Evolutionary conservation across 2,888 invertebrate genomes (phyloP), one percentile per base, ranked within the genome.

Genomic region (Spodoptera exigua): DNA sequence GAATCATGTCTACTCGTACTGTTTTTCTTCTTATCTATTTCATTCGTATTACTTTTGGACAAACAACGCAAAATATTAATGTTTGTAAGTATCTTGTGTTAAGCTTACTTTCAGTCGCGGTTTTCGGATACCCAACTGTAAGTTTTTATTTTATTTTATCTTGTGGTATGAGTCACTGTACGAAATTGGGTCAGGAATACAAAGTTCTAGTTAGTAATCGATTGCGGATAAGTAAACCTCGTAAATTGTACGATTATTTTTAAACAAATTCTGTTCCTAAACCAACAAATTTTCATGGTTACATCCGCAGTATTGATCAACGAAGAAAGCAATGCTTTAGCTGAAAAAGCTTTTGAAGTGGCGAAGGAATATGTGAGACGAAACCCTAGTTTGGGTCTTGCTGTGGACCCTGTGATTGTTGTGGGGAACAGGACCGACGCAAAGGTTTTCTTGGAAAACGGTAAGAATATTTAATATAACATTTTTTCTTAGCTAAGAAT

Each of bases 391-490:
- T 91, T 97, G 62, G 96, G 96, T 1, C 87, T 97, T 7, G 95
- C 95, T 36, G 94, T 95, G 58, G 96, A 96, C 54, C 92, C 95
- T 0, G 93, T 95, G 49, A 95, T 95, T 57, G 96, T 96, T 39
- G 95, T 96, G 37, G 96, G 96, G 1, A 96, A 96, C 85, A 95
- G 96, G 74, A 95, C 96, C 0, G 97, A 97, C 82, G 96, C 97
- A 12, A 96, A 96, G 83, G 92, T 95, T 18, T 93, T 97, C 70
- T 89, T 97, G 70, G 96, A 96, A 89, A 92, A 95, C 82, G 95
- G 97, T 97, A 94, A 95, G 94, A 80, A 21, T 18, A 17, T 17
- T 45, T n/a, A n/a, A n/a, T n/a, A n/a, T n/a, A n/a, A n/a, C n/a
- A n/a, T n/a, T n/a, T n/a, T n/a, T n/a, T n/a, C n/a, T n/a, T n/a